phyloP scores from a whole-genome alignment of 2,888 invertebrate species.

The Lissocephala sabroskyi region DNA sequence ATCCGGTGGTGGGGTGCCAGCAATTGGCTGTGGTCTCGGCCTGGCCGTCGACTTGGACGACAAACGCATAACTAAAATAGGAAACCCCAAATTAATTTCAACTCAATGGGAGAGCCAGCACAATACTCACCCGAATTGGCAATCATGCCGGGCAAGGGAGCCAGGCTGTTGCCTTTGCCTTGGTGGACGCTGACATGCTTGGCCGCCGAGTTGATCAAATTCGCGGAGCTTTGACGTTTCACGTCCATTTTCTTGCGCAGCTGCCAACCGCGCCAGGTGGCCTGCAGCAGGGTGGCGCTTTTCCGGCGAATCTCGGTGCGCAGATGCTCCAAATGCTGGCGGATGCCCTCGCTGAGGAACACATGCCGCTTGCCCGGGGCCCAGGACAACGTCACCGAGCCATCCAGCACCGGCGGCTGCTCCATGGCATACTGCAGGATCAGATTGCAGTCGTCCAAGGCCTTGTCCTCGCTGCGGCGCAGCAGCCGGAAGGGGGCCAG shows the following conservation, averaged over 20 bases:
- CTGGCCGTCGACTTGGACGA: slow-evolving; percentile 75
- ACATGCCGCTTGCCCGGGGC: slow-evolving; percentile 94
- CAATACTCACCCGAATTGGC: slow-evolving; percentile 65
- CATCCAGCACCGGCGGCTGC: slow-evolving; percentile 75
- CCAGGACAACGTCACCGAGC: slow-evolving; percentile 84
- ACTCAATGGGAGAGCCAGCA: too few relatives aligned
- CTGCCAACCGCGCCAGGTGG: slow-evolving; percentile 88
- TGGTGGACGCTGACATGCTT: slow-evolving; percentile 14
- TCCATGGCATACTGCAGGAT: slow-evolving; percentile 83
- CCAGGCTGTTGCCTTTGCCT: slow-evolving; percentile 33
- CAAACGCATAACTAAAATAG: slow-evolving; percentile 60
- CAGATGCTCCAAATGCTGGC: slow-evolving; percentile 90
- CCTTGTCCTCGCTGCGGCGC: slow-evolving; percentile 80
- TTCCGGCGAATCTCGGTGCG: slow-evolving; percentile 83
- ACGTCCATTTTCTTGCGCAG: slow-evolving; percentile 79
- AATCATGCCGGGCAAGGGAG: slow-evolving; percentile 42
- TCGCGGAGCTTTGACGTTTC: slow-evolving; percentile 21
- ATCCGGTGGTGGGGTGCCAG: slow-evolving; percentile 91
- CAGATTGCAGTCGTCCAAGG: slow-evolving; percentile 82
- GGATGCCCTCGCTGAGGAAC: slow-evolving; percentile 93
- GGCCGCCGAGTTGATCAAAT: slow-evolving; percentile 24
- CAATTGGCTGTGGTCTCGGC: slow-evolving; percentile 90
- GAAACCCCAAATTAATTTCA: too few relatives aligned
- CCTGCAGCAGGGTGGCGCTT: slow-evolving; percentile 88
- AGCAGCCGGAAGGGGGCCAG: slow-evolving; percentile 84